Evolutionary conservation across 2,888 invertebrate genomes (phyloP).

Genomic region (Priocnemis perturbator): DNA sequence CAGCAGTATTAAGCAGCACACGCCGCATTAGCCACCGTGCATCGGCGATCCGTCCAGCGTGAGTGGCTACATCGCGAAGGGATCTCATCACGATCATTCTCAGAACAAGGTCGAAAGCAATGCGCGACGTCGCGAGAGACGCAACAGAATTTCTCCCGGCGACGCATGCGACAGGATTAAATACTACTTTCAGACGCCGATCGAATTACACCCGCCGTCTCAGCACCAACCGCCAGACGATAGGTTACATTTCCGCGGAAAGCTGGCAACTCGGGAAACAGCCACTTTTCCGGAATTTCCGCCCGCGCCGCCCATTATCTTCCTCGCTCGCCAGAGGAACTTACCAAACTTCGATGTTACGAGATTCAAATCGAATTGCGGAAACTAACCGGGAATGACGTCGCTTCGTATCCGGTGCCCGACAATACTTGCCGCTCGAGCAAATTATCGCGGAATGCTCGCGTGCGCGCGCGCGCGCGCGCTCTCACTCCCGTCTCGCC

Average conservation of each 20-base stretch:
- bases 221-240: neutral
- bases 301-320: slow-evolving; percentile 24
- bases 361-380: slow-evolving; percentile 50
- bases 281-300: slow-evolving; percentile 1
- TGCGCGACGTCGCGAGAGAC: too few relatives aligned
- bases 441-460: slow-evolving; percentile 50
- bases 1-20: slow-evolving; percentile 46
- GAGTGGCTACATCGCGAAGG: neutral
- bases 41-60: slow-evolving; percentile 29
- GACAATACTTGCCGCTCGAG: slow-evolving; percentile 47
- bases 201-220: neutral
- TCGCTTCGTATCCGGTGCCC: slow-evolving; percentile 42
- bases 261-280: neutral
- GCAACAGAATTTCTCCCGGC: too few relatives aligned
- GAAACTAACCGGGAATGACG: slow-evolving; percentile 43
- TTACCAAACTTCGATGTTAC: slow-evolving; percentile 41
- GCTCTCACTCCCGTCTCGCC: slow-evolving; percentile 10
- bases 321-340: slow-evolving; percentile 25
- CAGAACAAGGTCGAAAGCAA: too few relatives aligned
- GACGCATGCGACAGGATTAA: too few relatives aligned
- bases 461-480: too few relatives aligned
- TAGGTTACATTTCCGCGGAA: slow-evolving; percentile 5
- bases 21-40: slow-evolving; percentile 37
- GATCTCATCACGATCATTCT: neutral
- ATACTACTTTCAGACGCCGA: slow-evolving; percentile 27